These are phyloP conservation scores for Amphipyra berbera DNA, from an alignment of 2,888 invertebrate genomes.

Conservation along the genomic window DNA sequence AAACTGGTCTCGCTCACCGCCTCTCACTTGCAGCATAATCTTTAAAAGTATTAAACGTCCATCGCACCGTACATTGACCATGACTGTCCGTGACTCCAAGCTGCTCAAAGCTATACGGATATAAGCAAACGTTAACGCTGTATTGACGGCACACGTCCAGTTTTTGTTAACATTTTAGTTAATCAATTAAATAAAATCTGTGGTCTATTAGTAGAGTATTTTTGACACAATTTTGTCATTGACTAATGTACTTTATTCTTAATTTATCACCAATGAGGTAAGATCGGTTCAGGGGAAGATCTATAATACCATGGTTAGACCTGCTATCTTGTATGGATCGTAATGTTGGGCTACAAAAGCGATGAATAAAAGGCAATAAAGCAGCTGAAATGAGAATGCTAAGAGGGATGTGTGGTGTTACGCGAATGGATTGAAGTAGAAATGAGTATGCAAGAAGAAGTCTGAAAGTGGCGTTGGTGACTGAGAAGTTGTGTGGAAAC, in stretches of 20 bases:
- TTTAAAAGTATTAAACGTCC: constrained; percentile 50
- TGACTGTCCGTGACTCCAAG: constrained; percentile 76
- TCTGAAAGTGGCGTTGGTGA: too few species aligned
- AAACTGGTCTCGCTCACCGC: constrained; percentile 51
- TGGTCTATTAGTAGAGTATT: constrained; percentile 42
- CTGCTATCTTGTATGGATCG: too few species aligned
- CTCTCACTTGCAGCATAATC: constrained; percentile 41
- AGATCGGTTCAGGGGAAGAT: too few species aligned
- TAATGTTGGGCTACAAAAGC: too few species aligned
- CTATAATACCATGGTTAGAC: too few species aligned
- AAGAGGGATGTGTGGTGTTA: too few species aligned
- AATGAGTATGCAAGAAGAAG: too few species aligned
- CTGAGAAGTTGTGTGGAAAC: too few species aligned
- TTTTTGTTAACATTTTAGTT: constrained; percentile 32
- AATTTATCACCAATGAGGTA: too few species aligned
- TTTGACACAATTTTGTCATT: constrained; percentile 38
- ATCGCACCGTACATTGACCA: constrained; percentile 76
- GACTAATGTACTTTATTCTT: constrained; percentile 27
- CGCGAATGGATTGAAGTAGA: too few species aligned
- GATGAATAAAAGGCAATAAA: too few species aligned
- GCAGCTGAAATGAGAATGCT: too few species aligned
- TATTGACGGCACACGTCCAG: constrained; percentile 59
- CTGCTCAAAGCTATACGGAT: constrained; percentile 70
- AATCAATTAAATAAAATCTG: constrained; percentile 44
- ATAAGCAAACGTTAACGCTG: constrained; percentile 63